Evolutionary conservation across 2,888 invertebrate species (phyloP).

Genomic region (Tenthredo mesomela): DNA sequence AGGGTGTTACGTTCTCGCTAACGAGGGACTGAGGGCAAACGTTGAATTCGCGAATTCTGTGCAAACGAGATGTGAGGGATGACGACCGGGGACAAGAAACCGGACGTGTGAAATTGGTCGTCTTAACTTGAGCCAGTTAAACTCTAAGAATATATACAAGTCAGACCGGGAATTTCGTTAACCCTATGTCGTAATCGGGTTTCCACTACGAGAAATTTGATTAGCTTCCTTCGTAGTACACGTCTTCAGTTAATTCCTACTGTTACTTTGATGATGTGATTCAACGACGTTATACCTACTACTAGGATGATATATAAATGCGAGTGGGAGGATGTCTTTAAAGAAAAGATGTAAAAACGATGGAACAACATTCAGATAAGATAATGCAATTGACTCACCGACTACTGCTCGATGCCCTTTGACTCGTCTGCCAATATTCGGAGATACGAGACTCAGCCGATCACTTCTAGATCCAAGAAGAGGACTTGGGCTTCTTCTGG

Average conservation of each 20-base stretch:
- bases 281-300: not conserved
- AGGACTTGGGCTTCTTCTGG: conserved; percentile 74
- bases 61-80: conserved; percentile 28
- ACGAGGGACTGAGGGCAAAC: conserved; percentile 21
- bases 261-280: not conserved
- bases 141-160: not conserved
- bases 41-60: conserved; percentile 24
- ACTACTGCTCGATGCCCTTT: conserved; percentile 88
- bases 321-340: not conserved
- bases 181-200: conserved; percentile 25
- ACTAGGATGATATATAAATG: not conserved
- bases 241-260: not conserved
- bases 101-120: conserved; percentile 41
- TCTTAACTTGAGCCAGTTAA: conserved; percentile 5
- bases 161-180: not conserved
- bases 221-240: not conserved
- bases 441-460: conserved; percentile 84
- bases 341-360: not conserved
- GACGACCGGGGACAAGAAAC: conserved; percentile 9
- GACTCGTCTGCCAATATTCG: conserved; percentile 87
- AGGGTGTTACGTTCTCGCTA: not conserved
- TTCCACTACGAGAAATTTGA: conserved; percentile 5
- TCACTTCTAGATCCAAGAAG: conserved; percentile 79
- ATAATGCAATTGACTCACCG: conserved; percentile 80
- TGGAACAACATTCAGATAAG: not conserved